These are phyloP conservation scores for Cairina moschata DNA, from an alignment of 2,113 vertebrate genomes.

Conservation along the genomic window DNA sequence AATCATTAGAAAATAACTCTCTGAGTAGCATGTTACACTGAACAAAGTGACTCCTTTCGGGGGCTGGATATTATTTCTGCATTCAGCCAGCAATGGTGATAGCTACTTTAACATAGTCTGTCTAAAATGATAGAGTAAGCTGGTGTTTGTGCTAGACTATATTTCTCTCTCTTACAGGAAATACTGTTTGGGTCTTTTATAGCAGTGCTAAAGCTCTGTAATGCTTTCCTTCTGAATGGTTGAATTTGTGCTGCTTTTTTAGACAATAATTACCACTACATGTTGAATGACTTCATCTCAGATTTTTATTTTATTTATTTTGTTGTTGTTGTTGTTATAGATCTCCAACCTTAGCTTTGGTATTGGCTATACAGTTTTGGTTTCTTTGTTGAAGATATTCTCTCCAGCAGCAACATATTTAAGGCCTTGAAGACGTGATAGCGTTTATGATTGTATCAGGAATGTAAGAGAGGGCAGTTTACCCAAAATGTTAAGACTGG, in stretches of 20 bases:
- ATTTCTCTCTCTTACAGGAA: background rate
- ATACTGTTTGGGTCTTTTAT: background rate
- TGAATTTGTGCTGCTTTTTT: conserved; percentile 1
- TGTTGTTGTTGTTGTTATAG: background rate
- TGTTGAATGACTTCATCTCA: background rate
- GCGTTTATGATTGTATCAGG: conserved; percentile 16
- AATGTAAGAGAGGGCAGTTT: conserved; percentile 17
- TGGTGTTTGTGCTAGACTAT: background rate
- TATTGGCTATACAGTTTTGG: background rate
- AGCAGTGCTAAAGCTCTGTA: background rate
- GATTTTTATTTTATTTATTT: background rate
- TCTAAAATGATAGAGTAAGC: background rate
- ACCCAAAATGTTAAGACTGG: background rate
- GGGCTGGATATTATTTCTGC: background rate
- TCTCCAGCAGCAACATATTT: background rate
- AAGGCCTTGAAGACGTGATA: conserved; percentile 14
- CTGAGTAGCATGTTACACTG: background rate
- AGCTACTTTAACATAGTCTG: background rate
- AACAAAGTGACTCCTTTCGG: background rate
- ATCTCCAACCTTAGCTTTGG: background rate
- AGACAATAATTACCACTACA: conserved; percentile 1
- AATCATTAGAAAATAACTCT: background rate
- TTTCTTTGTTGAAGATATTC: conserved; percentile 26
- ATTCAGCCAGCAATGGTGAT: background rate
- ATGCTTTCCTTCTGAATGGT: background rate